phyloP scores from a whole-genome alignment of 37 sponge, comb jelly and placozoan genomes.

The Crambe crambe region DNA sequence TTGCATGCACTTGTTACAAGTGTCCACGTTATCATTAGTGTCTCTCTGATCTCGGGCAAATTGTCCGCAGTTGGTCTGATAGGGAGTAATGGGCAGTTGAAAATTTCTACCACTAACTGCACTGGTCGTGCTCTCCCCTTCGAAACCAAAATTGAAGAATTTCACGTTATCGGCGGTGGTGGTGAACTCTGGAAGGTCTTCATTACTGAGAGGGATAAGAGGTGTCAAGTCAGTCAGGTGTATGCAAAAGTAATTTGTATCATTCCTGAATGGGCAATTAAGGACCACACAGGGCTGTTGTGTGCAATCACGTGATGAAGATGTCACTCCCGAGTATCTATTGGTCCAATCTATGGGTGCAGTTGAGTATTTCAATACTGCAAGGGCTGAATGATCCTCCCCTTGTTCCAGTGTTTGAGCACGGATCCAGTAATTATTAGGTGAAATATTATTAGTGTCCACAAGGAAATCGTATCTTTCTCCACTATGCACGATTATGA shows the following conservation, averaged over 20 bases:
- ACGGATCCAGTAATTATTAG: slow-evolving; percentile 49
- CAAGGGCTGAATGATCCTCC: slow-evolving; percentile 22
- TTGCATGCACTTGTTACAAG: slow-evolving; percentile 41
- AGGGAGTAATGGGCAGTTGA: slow-evolving; percentile 15
- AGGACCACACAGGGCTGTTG: slow-evolving; percentile 35
- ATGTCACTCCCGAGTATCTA: not conserved
- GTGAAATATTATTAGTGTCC: slow-evolving; percentile 9
- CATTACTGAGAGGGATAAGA: slow-evolving; percentile 5
- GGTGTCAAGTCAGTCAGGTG: slow-evolving; percentile 41
- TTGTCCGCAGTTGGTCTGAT: slow-evolving; percentile 8
- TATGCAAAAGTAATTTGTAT: slow-evolving; percentile 16
- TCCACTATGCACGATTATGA: slow-evolving; percentile 71
- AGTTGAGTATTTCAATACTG: slow-evolving; percentile 34
- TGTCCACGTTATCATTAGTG: slow-evolving; percentile 10
- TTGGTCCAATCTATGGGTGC: not conserved
- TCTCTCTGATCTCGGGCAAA: not conserved
- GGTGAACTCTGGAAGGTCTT: not conserved
- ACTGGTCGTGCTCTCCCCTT: slow-evolving; percentile 17
- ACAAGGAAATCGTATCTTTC: slow-evolving; percentile 80
- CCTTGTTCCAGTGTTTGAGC: slow-evolving; percentile 59
- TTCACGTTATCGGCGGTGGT: slow-evolving; percentile 30
- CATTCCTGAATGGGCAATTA: slow-evolving; percentile 70
- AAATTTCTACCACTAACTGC: slow-evolving; percentile 45
- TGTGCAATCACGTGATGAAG: not conserved
- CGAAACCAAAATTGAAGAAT: slow-evolving; percentile 61